Percentiles rank a stretch among this genome's conserved stretches.
These are phyloP conservation scores for Xestia c-nigrum DNA, from an alignment of 2,888 invertebrate genomes.

Conservation along the genomic window DNA sequence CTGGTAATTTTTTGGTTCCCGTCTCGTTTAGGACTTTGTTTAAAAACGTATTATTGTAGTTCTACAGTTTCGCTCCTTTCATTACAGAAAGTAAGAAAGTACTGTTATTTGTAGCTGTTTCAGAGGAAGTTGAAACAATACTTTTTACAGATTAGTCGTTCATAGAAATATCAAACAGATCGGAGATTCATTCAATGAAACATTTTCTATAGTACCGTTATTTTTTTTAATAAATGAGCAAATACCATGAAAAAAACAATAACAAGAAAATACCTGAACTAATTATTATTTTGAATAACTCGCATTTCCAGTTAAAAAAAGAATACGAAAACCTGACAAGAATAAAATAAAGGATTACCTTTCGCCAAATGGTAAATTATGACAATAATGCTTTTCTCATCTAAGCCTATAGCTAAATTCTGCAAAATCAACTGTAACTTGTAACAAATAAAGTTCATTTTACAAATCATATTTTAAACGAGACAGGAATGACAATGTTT, in stretches of 20 bases:
- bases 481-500: slow-evolving; percentile 46
- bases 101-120: no score
- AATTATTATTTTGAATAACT: slow-evolving; percentile 10
- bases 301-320: slow-evolving; percentile 17
- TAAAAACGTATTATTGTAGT: neutral
- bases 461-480: slow-evolving; percentile 23
- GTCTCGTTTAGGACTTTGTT: neutral
- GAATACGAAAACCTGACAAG: slow-evolving; percentile 22
- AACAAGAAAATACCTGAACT: slow-evolving; percentile 5
- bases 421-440: slow-evolving; percentile 20
- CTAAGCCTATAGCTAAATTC: neutral
- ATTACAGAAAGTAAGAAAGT: neutral
- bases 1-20: no score
- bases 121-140: no score
- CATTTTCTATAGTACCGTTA: neutral
- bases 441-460: slow-evolving; percentile 22
- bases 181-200: neutral
- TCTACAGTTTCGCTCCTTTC: no score
- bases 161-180: neutral
- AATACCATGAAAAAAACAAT: neutral
- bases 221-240: slow-evolving; percentile 2
- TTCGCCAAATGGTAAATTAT: slow-evolving; percentile 38
- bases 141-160: neutral
- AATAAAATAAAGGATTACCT: slow-evolving; percentile 34
- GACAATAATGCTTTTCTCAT: slow-evolving; percentile 20